A percentile compares a stretch with the other conserved stretches of the same genome.
phyloP scores from a whole-genome alignment of 2,113 vertebrate genomes.

The Leptobrachium leishanense region DNA sequence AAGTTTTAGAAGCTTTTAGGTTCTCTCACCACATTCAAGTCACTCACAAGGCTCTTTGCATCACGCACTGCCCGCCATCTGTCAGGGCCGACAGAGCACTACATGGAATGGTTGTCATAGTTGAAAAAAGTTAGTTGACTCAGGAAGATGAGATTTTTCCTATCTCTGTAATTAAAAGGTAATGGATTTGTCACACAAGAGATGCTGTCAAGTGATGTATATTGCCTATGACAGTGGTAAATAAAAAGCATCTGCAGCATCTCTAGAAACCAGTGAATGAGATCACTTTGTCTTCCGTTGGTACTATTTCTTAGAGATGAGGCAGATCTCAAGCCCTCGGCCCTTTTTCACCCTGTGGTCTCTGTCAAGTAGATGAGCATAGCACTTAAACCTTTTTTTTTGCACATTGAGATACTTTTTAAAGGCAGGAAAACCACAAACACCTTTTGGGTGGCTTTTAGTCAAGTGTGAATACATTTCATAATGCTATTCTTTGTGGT shows the following conservation, averaged over 20 bases:
- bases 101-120: conserved; percentile 28
- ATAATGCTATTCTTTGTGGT: too few species aligned
- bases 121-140: conserved; percentile 27
- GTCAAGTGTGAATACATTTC: too few species aligned
- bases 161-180: conserved; percentile 42
- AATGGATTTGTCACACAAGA: conserved; percentile 47
- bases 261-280: conserved; percentile 19
- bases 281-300: not conserved
- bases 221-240: conserved; percentile 40
- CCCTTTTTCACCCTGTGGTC: not conserved
- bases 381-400: too few species aligned
- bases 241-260: conserved; percentile 29
- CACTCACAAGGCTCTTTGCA: not conserved
- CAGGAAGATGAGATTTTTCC: conserved; percentile 15
- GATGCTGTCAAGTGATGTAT: conserved; percentile 37
- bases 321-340: not conserved
- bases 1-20: conserved; percentile 3
- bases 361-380: not conserved
- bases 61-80: conserved; percentile 15
- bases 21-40: conserved; percentile 18
- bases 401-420: too few species aligned
- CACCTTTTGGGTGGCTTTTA: too few species aligned
- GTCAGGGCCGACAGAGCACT: conserved; percentile 34
- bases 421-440: too few species aligned
- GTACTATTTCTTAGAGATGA: not conserved